phyloP scores from a whole-genome alignment of 2,797 vertebrate genomes.

The Malurus leucopterus region DNA sequence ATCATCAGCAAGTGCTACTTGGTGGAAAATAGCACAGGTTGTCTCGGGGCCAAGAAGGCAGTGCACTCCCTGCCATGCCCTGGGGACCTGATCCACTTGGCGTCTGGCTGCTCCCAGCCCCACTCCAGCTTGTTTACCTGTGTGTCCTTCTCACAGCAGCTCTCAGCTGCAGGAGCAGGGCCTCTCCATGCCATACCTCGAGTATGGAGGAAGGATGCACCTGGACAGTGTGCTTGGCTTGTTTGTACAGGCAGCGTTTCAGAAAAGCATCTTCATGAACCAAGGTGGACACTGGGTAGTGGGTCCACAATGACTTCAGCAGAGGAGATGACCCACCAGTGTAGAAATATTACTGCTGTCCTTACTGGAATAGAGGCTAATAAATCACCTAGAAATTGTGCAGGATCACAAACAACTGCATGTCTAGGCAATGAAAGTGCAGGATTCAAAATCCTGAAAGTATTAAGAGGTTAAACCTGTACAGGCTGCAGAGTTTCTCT shows the following conservation, averaged over 20 bases:
- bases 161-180: neutral
- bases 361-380: neutral
- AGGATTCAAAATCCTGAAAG: neutral
- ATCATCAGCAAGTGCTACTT: constrained; percentile 38
- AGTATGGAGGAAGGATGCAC: neutral
- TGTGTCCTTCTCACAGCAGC: neutral
- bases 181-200: neutral
- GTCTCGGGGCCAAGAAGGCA: neutral
- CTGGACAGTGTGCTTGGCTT: neutral
- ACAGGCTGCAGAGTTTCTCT: neutral
- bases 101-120: neutral
- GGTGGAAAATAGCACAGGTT: constrained; percentile 19
- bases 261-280: neutral
- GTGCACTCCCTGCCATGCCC: neutral
- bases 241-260: neutral
- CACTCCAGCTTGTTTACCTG: neutral
- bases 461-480: neutral
- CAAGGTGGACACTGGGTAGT: rapidly evolving
- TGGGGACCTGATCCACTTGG: neutral
- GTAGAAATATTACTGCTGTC: neutral
- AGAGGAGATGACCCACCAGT: neutral
- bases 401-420: neutral
- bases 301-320: neutral
- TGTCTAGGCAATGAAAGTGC: neutral
- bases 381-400: neutral